A percentile compares a stretch with the other conserved stretches of the same genome.
phyloP scores from a whole-genome alignment of 2,888 invertebrate genomes.

The Ariolimax columbianus region DNA sequence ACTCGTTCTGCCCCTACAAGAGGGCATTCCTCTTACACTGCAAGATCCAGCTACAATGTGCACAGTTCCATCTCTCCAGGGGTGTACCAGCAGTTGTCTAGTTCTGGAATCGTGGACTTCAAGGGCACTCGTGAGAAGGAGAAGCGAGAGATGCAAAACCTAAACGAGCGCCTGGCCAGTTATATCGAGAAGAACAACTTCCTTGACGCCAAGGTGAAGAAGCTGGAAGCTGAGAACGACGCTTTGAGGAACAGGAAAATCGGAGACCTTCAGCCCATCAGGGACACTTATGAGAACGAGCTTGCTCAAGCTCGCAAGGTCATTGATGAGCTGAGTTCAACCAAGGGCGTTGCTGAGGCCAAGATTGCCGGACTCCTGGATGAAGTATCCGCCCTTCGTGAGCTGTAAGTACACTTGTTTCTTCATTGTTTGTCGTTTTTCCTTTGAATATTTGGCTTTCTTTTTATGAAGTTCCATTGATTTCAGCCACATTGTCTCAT shows the following conservation, averaged over 20 bases:
- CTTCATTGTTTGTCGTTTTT: background rate
- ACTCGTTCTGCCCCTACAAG: background rate
- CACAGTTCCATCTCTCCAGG: conserved; percentile 54
- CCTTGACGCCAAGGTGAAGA: conserved; percentile 77
- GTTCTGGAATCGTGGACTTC: conserved; percentile 77
- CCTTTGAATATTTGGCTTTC: too few relatives aligned
- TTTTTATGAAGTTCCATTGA: too few relatives aligned
- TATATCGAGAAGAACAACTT: conserved; percentile 80
- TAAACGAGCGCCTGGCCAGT: conserved; percentile 80
- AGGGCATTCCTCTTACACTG: background rate
- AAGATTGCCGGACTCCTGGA: conserved; percentile 79
- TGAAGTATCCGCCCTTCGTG: conserved; percentile 71
- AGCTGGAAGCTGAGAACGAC: conserved; percentile 74
- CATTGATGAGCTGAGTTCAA: conserved; percentile 79
- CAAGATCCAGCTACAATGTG: conserved; percentile 3
- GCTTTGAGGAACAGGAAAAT: conserved; percentile 68
- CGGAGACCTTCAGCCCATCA: conserved; percentile 73
- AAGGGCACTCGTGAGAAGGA: conserved; percentile 79
- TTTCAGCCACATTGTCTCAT: too few relatives aligned
- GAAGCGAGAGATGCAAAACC: conserved; percentile 80
- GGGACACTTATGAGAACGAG: conserved; percentile 79
- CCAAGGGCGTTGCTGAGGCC: conserved; percentile 79
- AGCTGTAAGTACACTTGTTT: conserved; percentile 53
- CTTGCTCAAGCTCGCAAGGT: conserved; percentile 79
- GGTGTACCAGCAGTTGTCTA: conserved; percentile 62